Percentiles rank a stretch among this genome's conserved stretches.
phyloP scores from a whole-genome alignment of 2,888 invertebrate genomes.

The Hoplodrina ambigua region DNA sequence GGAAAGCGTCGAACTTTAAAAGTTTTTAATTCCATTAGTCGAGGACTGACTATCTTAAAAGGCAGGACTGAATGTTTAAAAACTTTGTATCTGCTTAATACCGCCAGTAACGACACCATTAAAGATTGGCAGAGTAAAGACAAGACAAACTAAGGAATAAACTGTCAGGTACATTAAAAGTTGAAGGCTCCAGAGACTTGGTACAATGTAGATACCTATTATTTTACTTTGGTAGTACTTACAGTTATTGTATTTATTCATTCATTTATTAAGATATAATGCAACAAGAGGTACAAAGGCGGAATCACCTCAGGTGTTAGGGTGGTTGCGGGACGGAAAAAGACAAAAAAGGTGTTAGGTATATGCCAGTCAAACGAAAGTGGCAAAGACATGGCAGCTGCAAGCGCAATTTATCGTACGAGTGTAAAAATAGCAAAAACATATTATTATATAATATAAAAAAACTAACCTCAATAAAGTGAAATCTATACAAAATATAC shows the following conservation, averaged over 20 bases:
- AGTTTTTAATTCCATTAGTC: slow-evolving; percentile 58
- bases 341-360: too few species aligned
- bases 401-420: too few species aligned
- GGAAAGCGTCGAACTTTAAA: slow-evolving; percentile 45
- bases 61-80: slow-evolving; percentile 37
- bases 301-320: too few species aligned
- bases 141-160: slow-evolving; percentile 20
- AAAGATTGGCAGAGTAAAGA: slow-evolving; percentile 27
- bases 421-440: too few species aligned
- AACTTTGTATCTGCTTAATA: slow-evolving; percentile 53
- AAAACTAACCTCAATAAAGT: too few species aligned
- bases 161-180: slow-evolving; percentile 30
- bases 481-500: too few species aligned
- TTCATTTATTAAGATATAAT: too few species aligned
- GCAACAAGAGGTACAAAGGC: too few species aligned
- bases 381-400: too few species aligned
- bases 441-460: too few species aligned
- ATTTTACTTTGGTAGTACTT: slow-evolving; percentile 49
- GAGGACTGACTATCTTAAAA: slow-evolving; percentile 42
- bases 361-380: too few species aligned
- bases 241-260: slow-evolving; percentile 15
- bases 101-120: slow-evolving; percentile 38
- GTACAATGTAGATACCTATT: slow-evolving; percentile 14
- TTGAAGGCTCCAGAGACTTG: slow-evolving; percentile 11
- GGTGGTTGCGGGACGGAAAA: too few species aligned